Percentiles rank a stretch among this genome's conserved stretches.
These are phyloP conservation scores for Tachysurus vachellii DNA, from an alignment of 2,113 vertebrate species.

Conservation along the genomic window DNA sequence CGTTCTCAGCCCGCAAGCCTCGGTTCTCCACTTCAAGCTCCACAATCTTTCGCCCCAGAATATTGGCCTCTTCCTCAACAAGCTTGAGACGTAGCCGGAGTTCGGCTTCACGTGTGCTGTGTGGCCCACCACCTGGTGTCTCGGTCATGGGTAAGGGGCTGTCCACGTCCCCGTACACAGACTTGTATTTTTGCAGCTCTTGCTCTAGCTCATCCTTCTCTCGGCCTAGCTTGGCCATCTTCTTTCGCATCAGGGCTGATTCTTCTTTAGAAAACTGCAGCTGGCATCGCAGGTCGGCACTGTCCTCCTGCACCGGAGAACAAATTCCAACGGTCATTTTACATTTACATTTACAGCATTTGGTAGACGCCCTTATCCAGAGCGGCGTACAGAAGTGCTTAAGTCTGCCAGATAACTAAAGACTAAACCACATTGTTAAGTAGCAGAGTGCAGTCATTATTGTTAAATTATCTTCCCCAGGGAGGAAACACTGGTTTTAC, in stretches of 20 bases:
- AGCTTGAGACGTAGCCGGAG: conserved; percentile 91
- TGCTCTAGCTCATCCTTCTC: conserved; percentile 95
- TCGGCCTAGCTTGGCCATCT: conserved; percentile 92
- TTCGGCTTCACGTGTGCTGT: conserved; percentile 92
- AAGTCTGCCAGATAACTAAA: background rate
- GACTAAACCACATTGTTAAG: background rate
- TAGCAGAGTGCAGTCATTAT: background rate
- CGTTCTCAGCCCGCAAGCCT: conserved; percentile 92
- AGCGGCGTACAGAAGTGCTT: too few species aligned
- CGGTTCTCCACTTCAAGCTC: conserved; percentile 98
- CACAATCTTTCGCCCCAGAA: conserved; percentile 94
- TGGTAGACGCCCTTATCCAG: too few species aligned
- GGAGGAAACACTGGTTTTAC: background rate
- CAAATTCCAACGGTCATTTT: background rate
- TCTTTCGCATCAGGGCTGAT: conserved; percentile 91
- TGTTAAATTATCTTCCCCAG: background rate
- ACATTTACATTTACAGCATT: too few species aligned
- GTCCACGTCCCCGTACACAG: conserved; percentile 92
- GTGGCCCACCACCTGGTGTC: conserved; percentile 84
- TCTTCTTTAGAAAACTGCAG: conserved; percentile 98
- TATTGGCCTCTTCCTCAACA: conserved; percentile 97
- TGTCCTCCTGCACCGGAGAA: conserved; percentile 84
- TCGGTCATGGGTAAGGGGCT: conserved; percentile 86
- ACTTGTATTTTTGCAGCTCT: conserved; percentile 95
- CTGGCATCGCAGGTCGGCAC: conserved; percentile 93